Evolutionary conservation across 2,113 vertebrate species (phyloP), one percentile per base, ranked within the genome.

Genomic region (Leuciscus idus): DNA sequence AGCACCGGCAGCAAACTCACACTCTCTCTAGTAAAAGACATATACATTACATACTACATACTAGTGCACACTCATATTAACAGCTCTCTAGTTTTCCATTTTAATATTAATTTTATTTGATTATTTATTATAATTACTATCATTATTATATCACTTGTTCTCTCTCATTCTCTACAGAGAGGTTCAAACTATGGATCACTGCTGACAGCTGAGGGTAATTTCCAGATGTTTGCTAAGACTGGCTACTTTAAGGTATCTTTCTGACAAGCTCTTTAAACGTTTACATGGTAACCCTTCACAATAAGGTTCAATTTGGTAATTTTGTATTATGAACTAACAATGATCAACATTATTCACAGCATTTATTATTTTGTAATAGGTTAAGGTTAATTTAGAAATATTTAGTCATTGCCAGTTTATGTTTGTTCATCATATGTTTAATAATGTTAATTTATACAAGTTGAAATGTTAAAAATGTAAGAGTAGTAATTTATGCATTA

Each of bases 131-230:
- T 46, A 8, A n/a, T 26, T 3, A 76, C 28, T 17, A 76, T 81
- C 80, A 30, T 66, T 7, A 26, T 11, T 9, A 6, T 46, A 1
- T 75, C 11, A 10, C 62, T 9, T 12, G 15, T 73, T 84, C 26
- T 23, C 12, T 46, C 23, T 62, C 61, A 75, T 30, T 78, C 82
- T 81, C 12, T 43, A 0, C 91, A 98, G 97, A 95, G 95, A 91
- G 97, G 97, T 28, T 98, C 97, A 66, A 97, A 96, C 91, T 97
- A 96, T 0, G 97, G 97, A 70, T 98, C 97, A 0, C 90, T 98
- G 85, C 89, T 96, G 55, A 98, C 96, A 11, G 91, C 95, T 0
- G 97, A 97, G 33, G 96, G 96, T 33, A 96, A 97, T 90, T 93
- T 97, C 90, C 97, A 98, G 89, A 92, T 98, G 84, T 98, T 96